Evolutionary conservation across 1,140 invertebrate genomes (phyloP).

Genomic region (Ceratosolen fusciceps): DNA sequence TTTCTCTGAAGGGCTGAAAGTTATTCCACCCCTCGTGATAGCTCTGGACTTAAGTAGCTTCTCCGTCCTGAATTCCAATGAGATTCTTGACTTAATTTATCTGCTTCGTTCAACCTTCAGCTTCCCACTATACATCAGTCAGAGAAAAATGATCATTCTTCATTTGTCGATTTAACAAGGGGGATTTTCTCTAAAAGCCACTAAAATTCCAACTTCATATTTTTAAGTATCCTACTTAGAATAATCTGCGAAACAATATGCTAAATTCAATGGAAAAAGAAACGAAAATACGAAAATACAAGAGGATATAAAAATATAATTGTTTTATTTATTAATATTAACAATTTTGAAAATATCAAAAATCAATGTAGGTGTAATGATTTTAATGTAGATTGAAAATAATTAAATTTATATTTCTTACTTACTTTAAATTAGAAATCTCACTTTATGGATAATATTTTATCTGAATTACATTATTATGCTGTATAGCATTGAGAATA

Average conservation of each 20-base stretch:
- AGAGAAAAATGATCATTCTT: slow-evolving; percentile 22
- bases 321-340: no score
- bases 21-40: slow-evolving; percentile 29
- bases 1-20: background rate
- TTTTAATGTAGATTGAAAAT: no score
- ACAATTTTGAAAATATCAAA: no score
- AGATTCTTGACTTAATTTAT: slow-evolving; percentile 40
- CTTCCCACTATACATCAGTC: background rate
- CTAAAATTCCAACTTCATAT: background rate
- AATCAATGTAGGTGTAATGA: no score
- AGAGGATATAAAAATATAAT: no score
- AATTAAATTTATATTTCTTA: no score
- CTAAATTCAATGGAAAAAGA: no score
- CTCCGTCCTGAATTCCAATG: slow-evolving; percentile 30
- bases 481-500: no score
- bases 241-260: background rate
- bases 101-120: background rate
- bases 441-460: no score
- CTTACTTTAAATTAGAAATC: no score
- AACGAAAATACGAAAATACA: no score
- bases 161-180: background rate
- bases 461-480: no score
- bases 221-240: background rate
- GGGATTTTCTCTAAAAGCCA: background rate
- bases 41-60: slow-evolving; percentile 1